Conservation (phyloP, 2,888 invertebrate species). For the Thecophora atra region DNA sequence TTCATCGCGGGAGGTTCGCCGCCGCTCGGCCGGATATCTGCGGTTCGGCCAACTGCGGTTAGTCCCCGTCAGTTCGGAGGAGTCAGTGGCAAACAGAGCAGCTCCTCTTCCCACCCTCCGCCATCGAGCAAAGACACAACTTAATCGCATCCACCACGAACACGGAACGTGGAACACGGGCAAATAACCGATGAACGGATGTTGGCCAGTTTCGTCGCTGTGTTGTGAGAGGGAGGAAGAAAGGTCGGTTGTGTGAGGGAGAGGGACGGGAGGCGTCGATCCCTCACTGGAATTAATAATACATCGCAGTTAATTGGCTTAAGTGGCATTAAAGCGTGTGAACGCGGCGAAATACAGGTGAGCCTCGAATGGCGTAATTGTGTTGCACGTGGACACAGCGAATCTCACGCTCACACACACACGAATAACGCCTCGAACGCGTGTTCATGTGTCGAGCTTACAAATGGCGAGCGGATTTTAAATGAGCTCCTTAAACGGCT, state of each 20-base stretch:
- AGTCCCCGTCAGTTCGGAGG: slow-evolving; percentile 10
- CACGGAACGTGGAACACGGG: slow-evolving; percentile 22
- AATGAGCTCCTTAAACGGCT: slow-evolving; percentile 1
- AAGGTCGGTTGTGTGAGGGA: background rate
- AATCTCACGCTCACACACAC: background rate
- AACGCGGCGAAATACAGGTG: slow-evolving; percentile 2
- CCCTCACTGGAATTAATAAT: slow-evolving; percentile 35
- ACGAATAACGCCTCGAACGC: background rate
- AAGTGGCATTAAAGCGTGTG: slow-evolving; percentile 32
- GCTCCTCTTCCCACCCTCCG: background rate
- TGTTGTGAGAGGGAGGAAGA: background rate
- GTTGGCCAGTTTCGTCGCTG: background rate
- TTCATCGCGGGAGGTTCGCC: slow-evolving; percentile 7
- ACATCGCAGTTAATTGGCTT: slow-evolving; percentile 37
- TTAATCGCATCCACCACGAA: slow-evolving; percentile 27
- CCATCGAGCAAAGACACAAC: background rate
- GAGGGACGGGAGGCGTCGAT: background rate
- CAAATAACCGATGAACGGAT: background rate
- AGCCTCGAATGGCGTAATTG: slow-evolving; percentile 25
- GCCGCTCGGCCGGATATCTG: slow-evolving; percentile 15
- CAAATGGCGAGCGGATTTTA: background rate
- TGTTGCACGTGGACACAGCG: background rate
- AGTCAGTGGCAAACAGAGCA: background rate
- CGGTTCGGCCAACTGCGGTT: slow-evolving; percentile 26
- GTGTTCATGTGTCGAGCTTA: background rate